Percentiles rank a stretch among this genome's conserved stretches.
Conservation (phyloP, 2,113 vertebrate genomes). For the Chloroceryle aenea region DNA sequence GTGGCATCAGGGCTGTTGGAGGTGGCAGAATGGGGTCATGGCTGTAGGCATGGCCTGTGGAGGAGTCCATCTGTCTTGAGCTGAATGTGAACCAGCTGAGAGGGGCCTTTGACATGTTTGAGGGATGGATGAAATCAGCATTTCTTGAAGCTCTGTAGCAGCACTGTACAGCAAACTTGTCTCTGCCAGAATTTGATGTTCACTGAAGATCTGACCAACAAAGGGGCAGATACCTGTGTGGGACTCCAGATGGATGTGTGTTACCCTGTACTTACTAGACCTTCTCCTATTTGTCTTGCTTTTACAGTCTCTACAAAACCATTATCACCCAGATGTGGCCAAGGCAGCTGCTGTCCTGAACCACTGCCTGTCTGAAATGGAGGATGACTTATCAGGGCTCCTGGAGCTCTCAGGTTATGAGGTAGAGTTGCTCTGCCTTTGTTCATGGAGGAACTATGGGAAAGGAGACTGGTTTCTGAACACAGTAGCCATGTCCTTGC, state of each 20-base stretch:
- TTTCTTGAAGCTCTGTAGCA: neutral
- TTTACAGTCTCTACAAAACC: conserved; percentile 87
- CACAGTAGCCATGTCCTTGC: rapidly evolving
- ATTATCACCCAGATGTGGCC: conserved; percentile 92
- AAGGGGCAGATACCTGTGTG: neutral
- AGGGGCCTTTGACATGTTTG: neutral
- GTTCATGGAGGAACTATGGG: neutral
- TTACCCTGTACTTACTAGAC: neutral
- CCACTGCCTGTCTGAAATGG: conserved; percentile 75
- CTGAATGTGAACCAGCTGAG: neutral
- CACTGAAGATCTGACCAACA: neutral
- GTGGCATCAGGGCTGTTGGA: neutral
- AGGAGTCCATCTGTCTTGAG: neutral
- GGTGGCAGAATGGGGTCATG: neutral
- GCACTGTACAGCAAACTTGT: neutral
- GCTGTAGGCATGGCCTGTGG: neutral
- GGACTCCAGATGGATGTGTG: neutral
- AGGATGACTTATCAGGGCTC: conserved; percentile 83
- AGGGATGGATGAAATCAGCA: neutral
- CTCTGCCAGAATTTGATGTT: neutral
- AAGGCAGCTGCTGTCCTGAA: conserved; percentile 85
- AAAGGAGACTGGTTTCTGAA: neutral
- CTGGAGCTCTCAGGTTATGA: conserved; percentile 85
- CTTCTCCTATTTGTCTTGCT: neutral
- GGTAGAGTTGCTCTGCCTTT: conserved; percentile 62